A percentile compares a stretch with the other conserved stretches of the same genome.
Conservation (phyloP, 2,888 invertebrate species). For the Agrotis segetum region DNA sequence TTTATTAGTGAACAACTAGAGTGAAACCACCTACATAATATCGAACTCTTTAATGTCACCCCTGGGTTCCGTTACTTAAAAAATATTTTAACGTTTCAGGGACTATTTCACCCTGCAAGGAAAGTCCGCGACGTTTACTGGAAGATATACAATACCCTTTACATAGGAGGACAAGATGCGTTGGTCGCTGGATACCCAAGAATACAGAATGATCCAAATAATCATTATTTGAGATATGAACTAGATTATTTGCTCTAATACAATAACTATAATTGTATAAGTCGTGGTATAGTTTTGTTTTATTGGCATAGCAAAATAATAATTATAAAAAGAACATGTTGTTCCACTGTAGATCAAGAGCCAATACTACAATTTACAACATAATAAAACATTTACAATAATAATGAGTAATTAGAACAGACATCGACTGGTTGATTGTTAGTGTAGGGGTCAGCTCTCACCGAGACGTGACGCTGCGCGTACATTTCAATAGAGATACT, state of each 20-base stretch:
- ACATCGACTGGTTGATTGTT: slow-evolving; percentile 6
- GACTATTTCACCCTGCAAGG: slow-evolving; percentile 99
- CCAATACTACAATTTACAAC: slow-evolving; percentile 34
- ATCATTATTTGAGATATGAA: slow-evolving; percentile 98
- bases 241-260: slow-evolving; percentile 97
- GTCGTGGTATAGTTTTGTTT: slow-evolving; percentile 61
- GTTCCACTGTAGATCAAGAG: slow-evolving; percentile 47
- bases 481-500: too few relatives aligned
- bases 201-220: slow-evolving; percentile 98
- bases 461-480: too few relatives aligned
- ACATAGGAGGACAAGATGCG: slow-evolving; percentile 99
- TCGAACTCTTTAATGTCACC: too few relatives aligned
- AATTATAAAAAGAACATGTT: slow-evolving; percentile 17
- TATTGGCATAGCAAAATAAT: slow-evolving; percentile 42
- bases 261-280: slow-evolving; percentile 49
- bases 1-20: background rate
- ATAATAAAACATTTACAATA: slow-evolving; percentile 1
- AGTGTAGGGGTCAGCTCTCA: background rate
- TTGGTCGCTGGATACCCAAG: slow-evolving; percentile 99
- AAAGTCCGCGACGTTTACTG: slow-evolving; percentile 99
- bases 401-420: background rate
- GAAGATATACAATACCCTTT: slow-evolving; percentile 99
- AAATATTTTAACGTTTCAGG: slow-evolving; percentile 91
- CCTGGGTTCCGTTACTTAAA: background rate
- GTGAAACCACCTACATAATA: too few relatives aligned